phyloP scores from a whole-genome alignment of 2,888 invertebrate species.

The Apantesis nais region DNA sequence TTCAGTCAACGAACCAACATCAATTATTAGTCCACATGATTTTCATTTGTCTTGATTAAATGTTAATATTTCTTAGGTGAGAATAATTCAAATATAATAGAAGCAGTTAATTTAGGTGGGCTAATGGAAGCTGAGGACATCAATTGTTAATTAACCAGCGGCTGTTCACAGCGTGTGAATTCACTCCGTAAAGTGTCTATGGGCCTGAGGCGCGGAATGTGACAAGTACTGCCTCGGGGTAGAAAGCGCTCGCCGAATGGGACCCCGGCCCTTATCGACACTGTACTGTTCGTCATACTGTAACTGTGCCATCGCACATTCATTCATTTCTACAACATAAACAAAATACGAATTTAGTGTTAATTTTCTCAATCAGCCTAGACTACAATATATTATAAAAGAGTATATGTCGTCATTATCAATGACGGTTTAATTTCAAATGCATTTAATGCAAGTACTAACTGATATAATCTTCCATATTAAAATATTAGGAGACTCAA shows the following conservation, averaged over 20 bases:
- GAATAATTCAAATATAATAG: not conserved
- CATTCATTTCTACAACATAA: constrained; percentile 11
- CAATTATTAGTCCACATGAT: not conserved
- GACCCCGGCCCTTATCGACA: constrained; percentile 55
- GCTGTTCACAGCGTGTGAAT: constrained; percentile 23
- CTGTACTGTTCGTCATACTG: constrained; percentile 35
- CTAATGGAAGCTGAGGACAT: constrained; percentile 19
- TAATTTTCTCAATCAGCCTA: not conserved
- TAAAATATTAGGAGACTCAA: too few species aligned
- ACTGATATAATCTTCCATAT: too few species aligned
- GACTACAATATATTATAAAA: not conserved
- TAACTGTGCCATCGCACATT: constrained; percentile 18
- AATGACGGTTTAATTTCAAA: not conserved
- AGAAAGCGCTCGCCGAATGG: constrained; percentile 63
- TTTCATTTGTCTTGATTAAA: not conserved
- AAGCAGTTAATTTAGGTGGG: constrained; percentile 9
- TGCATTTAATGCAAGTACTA: not conserved
- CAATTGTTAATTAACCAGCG: constrained; percentile 31
- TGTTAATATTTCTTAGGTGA: too few species aligned
- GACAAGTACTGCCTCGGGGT: constrained; percentile 65
- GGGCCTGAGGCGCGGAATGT: constrained; percentile 61
- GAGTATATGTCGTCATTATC: not conserved
- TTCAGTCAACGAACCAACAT: too few species aligned
- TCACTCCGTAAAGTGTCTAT: constrained; percentile 20
- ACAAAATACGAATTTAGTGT: not conserved